These are phyloP conservation scores for Hybos culiciformis DNA, from an alignment of 2,888 invertebrate species.

Conservation along the genomic window DNA sequence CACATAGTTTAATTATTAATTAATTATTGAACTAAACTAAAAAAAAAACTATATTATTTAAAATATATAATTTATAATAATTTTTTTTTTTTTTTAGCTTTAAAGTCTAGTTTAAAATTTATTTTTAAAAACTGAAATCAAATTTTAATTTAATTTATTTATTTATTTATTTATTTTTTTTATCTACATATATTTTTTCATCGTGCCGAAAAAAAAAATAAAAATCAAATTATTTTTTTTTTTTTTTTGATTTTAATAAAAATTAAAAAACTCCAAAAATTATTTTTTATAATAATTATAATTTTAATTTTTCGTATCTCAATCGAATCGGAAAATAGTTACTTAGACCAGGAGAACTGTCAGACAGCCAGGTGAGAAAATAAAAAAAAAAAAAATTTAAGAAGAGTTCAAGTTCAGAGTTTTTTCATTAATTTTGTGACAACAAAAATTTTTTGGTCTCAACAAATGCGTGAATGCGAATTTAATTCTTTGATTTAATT, in stretches of 20 bases:
- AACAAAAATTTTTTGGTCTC: constrained; percentile 6
- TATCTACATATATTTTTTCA: background rate
- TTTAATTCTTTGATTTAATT: background rate
- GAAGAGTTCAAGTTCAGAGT: background rate
- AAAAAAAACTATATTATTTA: too few species aligned
- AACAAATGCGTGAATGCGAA: too few species aligned
- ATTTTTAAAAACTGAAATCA: too few species aligned
- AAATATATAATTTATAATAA: too few species aligned
- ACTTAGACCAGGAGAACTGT: constrained; percentile 67
- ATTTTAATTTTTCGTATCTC: constrained; percentile 3
- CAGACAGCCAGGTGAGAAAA: constrained; percentile 53
- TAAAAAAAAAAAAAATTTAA: constrained; percentile 8
- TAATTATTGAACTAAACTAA: too few species aligned
- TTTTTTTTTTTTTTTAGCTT: too few species aligned
- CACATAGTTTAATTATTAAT: too few species aligned
- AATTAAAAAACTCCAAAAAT: constrained; percentile 7
- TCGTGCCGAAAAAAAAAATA: too few species aligned
- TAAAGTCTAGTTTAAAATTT: too few species aligned
- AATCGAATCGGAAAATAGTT: too few species aligned
- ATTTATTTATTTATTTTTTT: background rate
- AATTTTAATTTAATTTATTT: too few species aligned
- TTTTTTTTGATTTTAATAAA: background rate
- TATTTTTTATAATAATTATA: constrained; percentile 5
- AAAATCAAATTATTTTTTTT: too few species aligned
- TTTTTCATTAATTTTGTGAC: background rate